Evolutionary conservation across 1,140 invertebrate genomes (phyloP), one percentile per base, ranked within the genome.

Genomic region (Bilobella aurantiaca): DNA sequence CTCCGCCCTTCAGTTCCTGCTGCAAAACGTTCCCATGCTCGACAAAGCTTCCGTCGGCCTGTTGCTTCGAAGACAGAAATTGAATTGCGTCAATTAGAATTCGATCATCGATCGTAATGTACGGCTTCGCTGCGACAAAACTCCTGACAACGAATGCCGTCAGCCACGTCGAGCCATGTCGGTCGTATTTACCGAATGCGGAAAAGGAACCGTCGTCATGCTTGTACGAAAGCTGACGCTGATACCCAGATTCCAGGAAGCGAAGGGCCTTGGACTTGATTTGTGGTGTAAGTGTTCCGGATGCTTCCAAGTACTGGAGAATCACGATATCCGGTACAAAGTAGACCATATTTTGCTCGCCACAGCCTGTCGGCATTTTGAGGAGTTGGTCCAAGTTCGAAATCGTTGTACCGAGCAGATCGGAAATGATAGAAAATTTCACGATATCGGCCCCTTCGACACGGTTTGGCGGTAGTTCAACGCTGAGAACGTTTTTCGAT

Each of bases 281-380:
- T 1, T 78, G 80, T 61, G 79, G 76, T 1, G 82, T 85, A 18
- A 85, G 25, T 12, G 30, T 46, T 12, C 57, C 30, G 3, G 46
- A 63, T 29, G 82, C 81, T 74, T 80, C 82, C 1, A 90, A 76
- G 75, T 96, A 96, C 69, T 91, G 82, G 16, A 91, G 76, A 58
- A 93, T 82, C 53, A 93, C 87, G 71, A 96, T 86, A 74, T 92
- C 92, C 0, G 92, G 91, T 23, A 96, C 89, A 75, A 95, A 90
- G 73, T 91, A 89, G 0, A 94, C 78, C 87, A 96, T 91, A 72
- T 96, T 96, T 76, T 96, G 93, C 80, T 96, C 93, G 12, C 93
- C 92, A 78, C 93, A 96, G 1, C 91, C 77, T 58, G 86, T 89
- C 1, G 93, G 92, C 80, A 94, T 83, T 72, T 80, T 80, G 18